Evolutionary conservation across 2,888 invertebrate species (phyloP).

Genomic region (Hirtodrosophila trivittata): DNA sequence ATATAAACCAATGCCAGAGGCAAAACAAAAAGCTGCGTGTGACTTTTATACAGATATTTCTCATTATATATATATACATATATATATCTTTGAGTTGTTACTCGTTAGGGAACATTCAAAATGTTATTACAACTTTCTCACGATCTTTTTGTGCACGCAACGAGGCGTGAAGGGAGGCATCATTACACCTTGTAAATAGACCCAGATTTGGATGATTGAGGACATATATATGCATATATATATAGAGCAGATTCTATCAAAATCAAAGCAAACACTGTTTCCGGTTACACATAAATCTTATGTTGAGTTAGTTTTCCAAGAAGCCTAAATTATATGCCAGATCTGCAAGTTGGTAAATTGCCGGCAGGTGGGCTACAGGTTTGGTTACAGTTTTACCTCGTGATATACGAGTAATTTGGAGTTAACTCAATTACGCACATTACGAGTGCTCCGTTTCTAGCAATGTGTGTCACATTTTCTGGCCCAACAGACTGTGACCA

Average conservation of each 20-base stretch:
- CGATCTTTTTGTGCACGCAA: conserved; percentile 33
- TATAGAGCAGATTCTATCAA: not conserved
- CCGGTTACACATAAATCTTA: too few species aligned
- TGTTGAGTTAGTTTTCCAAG: too few species aligned
- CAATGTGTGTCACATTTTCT: conserved; percentile 19
- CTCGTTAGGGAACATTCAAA: not conserved
- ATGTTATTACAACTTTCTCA: conserved; percentile 43
- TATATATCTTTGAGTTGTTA: conserved; percentile 2
- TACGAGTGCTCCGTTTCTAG: conserved; percentile 27
- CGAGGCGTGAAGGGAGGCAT: conserved; percentile 23
- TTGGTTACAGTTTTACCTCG: too few species aligned
- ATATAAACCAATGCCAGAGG: too few species aligned
- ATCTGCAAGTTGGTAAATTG: too few species aligned
- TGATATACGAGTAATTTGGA: not conserved
- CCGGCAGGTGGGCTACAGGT: too few species aligned
- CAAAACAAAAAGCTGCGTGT: conserved; percentile 31
- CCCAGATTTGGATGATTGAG: conserved; percentile 1
- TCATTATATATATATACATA: conserved; percentile 3
- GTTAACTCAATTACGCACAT: conserved; percentile 9
- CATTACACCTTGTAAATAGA: conserved; percentile 17
- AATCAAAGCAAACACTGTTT: not conserved
- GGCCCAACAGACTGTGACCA: conserved; percentile 43
- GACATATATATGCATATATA: too few species aligned
- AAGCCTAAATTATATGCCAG: too few species aligned
- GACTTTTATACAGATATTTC: conserved; percentile 41